Evolutionary conservation across 2,113 vertebrate genomes (phyloP).

Genomic region (Lampris megalopsis): DNA sequence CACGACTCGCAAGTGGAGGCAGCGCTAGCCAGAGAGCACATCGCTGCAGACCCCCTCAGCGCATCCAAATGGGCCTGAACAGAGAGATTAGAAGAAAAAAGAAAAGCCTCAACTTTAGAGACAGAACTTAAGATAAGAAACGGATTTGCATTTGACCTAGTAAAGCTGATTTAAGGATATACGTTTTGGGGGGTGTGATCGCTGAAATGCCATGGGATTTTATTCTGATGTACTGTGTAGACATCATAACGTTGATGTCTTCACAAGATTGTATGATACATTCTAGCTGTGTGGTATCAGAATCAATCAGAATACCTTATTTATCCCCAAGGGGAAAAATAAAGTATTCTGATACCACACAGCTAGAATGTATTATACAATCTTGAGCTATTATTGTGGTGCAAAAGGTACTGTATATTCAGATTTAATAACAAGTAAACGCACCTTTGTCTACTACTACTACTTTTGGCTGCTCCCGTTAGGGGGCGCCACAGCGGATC

Average conservation of each 20-base stretch:
- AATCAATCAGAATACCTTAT: too few species aligned
- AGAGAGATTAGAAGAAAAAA: slow-evolving; percentile 63
- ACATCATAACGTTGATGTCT: slow-evolving; percentile 13
- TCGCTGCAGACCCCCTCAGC: slow-evolving; percentile 64
- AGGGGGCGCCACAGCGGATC: too few species aligned
- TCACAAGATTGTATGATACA: not conserved
- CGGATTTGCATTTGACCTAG: slow-evolving; percentile 58
- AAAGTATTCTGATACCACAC: too few species aligned
- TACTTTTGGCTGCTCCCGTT: too few species aligned
- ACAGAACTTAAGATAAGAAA: slow-evolving; percentile 60
- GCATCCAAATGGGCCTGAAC: slow-evolving; percentile 62
- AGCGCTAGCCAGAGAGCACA: slow-evolving; percentile 61
- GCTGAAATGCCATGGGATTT: slow-evolving; percentile 31
- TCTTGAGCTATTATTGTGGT: too few species aligned
- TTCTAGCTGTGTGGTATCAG: not conserved
- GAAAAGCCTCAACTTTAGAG: slow-evolving; percentile 51
- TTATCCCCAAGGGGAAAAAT: too few species aligned
- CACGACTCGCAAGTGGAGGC: slow-evolving; percentile 16
- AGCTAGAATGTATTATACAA: too few species aligned
- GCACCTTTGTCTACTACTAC: too few species aligned
- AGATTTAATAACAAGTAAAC: too few species aligned
- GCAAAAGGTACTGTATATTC: too few species aligned
- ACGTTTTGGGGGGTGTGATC: slow-evolving; percentile 36
- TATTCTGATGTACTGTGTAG: slow-evolving; percentile 15
- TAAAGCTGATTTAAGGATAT: slow-evolving; percentile 69